Conservation (phyloP, 2,797 vertebrate genomes). For the Ptychobarbus kaznakovi region DNA sequence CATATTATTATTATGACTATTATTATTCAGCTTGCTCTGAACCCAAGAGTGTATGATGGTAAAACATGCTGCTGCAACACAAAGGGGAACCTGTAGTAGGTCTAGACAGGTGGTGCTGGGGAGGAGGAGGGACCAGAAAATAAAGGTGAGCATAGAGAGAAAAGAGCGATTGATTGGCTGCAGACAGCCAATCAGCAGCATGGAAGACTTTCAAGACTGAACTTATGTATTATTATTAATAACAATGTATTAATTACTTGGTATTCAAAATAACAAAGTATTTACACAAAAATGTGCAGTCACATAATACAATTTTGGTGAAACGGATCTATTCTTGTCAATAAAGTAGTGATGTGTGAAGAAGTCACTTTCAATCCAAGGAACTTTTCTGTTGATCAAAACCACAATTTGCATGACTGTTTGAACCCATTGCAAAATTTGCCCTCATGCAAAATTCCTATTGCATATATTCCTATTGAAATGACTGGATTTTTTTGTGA, state of each 20-base stretch:
- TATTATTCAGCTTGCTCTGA: neutral
- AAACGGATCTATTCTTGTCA: neutral
- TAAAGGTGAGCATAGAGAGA: neutral
- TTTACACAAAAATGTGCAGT: neutral
- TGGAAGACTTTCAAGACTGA: neutral
- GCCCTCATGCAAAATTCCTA: too few relatives aligned
- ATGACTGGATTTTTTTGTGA: neutral
- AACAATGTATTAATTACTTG: neutral
- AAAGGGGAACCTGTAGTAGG: neutral
- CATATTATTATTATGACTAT: too few relatives aligned
- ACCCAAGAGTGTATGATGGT: neutral
- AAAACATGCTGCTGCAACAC: neutral
- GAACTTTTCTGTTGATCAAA: neutral
- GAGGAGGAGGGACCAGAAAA: neutral
- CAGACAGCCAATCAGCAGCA: neutral
- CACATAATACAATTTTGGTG: neutral
- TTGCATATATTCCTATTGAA: neutral
- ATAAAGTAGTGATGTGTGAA: too few relatives aligned
- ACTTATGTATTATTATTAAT: too few relatives aligned
- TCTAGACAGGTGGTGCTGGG: conserved; percentile 1
- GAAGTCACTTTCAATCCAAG: neutral
- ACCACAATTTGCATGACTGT: neutral
- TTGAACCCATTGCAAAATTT: neutral
- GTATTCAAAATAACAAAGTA: neutral
- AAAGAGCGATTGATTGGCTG: neutral